phyloP scores from a whole-genome alignment of 2,797 vertebrate genomes.

The Dicrostonyx torquatus region DNA sequence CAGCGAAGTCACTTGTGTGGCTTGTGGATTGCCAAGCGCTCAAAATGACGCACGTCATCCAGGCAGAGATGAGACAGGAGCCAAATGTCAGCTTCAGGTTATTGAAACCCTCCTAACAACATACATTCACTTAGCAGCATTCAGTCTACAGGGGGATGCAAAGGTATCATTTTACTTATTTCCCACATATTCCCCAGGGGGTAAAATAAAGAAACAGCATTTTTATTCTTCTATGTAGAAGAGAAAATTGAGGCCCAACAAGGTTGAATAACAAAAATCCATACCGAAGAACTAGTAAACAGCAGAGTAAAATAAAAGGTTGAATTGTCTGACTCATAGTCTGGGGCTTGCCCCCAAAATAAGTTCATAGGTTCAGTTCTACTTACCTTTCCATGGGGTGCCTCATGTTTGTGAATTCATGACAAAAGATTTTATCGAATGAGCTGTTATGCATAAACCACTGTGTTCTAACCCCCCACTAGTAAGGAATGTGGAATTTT shows the following conservation, averaged over 20 bases:
- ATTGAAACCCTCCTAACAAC: slow-evolving; percentile 26
- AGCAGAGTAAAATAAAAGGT: background rate
- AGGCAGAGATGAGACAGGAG: background rate
- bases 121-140: background rate
- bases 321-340: background rate
- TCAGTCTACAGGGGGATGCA: background rate
- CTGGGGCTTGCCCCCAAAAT: slow-evolving; percentile 15
- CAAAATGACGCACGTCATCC: background rate
- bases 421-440: slow-evolving; percentile 67
- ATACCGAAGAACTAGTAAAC: slow-evolving; percentile 11
- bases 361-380: slow-evolving; percentile 17
- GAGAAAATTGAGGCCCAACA: slow-evolving; percentile 6
- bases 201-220: background rate
- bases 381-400: slow-evolving; percentile 52
- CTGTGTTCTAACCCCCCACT: slow-evolving; percentile 53
- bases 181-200: background rate
- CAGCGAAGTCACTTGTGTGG: background rate
- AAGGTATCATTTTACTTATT: slow-evolving; percentile 29
- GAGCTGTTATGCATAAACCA: slow-evolving; percentile 13
- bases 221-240: background rate
- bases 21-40: slow-evolving; percentile 10
- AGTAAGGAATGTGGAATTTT: slow-evolving; percentile 69
- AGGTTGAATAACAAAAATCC: slow-evolving; percentile 30
- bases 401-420: slow-evolving; percentile 59
- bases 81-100: background rate